Percentiles rank a stretch among this genome's conserved stretches.
phyloP scores from a whole-genome alignment of 2,797 vertebrate genomes.

The Gambelia wislizenii region DNA sequence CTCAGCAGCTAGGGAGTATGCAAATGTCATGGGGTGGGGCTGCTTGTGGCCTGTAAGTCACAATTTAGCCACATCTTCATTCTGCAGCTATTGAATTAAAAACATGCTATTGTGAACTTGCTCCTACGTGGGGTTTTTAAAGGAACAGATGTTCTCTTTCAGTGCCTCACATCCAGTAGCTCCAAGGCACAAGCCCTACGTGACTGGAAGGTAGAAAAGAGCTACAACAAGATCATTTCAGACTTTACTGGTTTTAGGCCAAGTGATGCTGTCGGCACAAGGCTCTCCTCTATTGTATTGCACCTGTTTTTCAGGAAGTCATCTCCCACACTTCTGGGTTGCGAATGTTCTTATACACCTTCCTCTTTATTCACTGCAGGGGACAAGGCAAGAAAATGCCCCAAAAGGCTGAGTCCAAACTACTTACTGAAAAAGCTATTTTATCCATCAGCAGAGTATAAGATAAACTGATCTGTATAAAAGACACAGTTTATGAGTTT shows the following conservation, averaged over 20 bases:
- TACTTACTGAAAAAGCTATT: neutral
- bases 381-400: neutral
- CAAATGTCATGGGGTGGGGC: too few relatives aligned
- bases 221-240: neutral
- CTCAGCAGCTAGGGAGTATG: too few relatives aligned
- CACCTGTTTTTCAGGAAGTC: neutral
- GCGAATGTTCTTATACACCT: neutral
- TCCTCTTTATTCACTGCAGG: neutral
- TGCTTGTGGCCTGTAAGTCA: too few relatives aligned
- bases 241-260: too few relatives aligned
- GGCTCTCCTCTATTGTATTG: neutral
- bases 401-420: neutral
- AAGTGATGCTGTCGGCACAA: neutral
- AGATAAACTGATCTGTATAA: constrained; percentile 38
- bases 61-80: neutral
- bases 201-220: neutral
- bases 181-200: too few relatives aligned
- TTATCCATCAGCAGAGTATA: neutral
- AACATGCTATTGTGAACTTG: neutral
- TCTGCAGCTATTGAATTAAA: neutral
- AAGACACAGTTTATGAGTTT: constrained; percentile 34
- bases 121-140: neutral
- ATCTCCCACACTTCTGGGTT: neutral
- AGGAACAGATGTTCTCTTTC: neutral
- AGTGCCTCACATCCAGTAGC: neutral